Evolutionary conservation across 2,888 invertebrate species (phyloP).

Genomic region (Macrosoma leucophasiata): DNA sequence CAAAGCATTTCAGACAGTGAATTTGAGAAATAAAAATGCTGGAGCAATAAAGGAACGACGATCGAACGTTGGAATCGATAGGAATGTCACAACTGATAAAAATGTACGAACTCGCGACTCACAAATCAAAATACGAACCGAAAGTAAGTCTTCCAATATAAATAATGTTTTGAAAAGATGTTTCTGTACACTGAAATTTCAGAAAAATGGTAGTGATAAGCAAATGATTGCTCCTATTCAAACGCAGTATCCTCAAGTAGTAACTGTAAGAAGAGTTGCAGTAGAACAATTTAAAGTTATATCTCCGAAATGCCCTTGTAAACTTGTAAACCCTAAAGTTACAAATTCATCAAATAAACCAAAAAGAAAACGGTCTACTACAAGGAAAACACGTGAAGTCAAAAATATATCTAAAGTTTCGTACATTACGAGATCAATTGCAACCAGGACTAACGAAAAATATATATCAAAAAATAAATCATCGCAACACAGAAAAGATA

Average conservation of each 20-base stretch:
- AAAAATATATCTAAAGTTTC: conserved; percentile 10
- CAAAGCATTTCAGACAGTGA: no score
- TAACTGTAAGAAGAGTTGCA: conserved; percentile 24
- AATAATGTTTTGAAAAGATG: conserved; percentile 35
- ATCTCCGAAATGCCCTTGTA: conserved; percentile 1
- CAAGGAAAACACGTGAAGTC: no score
- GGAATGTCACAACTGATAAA: conserved; percentile 10
- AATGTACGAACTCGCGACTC: conserved; percentile 7
- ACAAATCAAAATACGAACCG: conserved; percentile 17
- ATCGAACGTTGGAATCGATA: conserved; percentile 4
- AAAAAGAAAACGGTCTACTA: conserved; percentile 10
- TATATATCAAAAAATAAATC: conserved; percentile 5
- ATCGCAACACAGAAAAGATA: not conserved
- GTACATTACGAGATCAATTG: conserved; percentile 5
- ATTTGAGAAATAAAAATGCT: no score
- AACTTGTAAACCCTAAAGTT: no score
- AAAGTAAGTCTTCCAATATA: conserved; percentile 26
- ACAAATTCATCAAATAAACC: conserved; percentile 4
- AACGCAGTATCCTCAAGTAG: conserved; percentile 14
- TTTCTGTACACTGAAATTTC: conserved; percentile 36
- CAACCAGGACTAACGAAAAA: conserved; percentile 15
- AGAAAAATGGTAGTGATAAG: conserved; percentile 18
- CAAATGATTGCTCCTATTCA: not conserved
- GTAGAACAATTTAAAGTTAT: conserved; percentile 8
- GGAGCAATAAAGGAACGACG: conserved; percentile 3